A percentile compares a stretch with the other conserved stretches of the same genome.
Evolutionary conservation across 1,140 invertebrate species (phyloP).

Genomic region (Apis dorsata): DNA sequence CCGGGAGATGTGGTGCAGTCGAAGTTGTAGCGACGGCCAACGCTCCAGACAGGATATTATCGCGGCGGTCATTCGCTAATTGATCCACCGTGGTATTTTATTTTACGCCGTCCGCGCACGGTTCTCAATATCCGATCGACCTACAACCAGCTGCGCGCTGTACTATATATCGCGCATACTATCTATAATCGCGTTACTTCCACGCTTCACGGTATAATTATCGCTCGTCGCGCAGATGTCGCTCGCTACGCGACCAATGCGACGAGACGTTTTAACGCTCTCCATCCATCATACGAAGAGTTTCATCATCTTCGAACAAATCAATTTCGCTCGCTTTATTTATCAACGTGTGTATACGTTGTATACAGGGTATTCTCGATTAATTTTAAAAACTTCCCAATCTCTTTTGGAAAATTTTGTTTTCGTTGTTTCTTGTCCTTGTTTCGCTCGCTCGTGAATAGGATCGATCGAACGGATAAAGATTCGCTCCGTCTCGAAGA

Average conservation of each 20-base stretch:
- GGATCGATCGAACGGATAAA: not conserved
- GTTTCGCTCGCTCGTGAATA: not conserved
- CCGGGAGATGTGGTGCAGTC: slow-evolving; percentile 54
- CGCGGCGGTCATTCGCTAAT: slow-evolving; percentile 77
- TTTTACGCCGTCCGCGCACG: slow-evolving; percentile 69
- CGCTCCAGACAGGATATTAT: slow-evolving; percentile 76
- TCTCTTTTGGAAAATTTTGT: no score
- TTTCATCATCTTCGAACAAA: no score
- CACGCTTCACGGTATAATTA: slow-evolving; percentile 11
- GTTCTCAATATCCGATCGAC: slow-evolving; percentile 68
- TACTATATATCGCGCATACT: not conserved
- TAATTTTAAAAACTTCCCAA: no score
- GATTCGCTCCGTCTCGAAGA: slow-evolving; percentile 7
- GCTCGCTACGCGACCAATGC: not conserved
- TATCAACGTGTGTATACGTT: no score
- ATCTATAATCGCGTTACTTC: slow-evolving; percentile 12
- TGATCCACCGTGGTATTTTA: slow-evolving; percentile 76
- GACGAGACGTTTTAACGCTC: not conserved
- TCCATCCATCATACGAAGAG: no score
- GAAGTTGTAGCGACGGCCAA: slow-evolving; percentile 49
- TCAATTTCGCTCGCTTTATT: no score
- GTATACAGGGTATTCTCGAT: no score
- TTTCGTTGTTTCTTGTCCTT: no score
- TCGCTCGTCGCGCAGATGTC: slow-evolving; percentile 18
- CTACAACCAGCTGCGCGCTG: slow-evolving; percentile 15